A percentile compares a stretch with the other conserved stretches of the same genome.
Conservation (phyloP, 2,797 vertebrate species). For the Octomys mimax region DNA sequence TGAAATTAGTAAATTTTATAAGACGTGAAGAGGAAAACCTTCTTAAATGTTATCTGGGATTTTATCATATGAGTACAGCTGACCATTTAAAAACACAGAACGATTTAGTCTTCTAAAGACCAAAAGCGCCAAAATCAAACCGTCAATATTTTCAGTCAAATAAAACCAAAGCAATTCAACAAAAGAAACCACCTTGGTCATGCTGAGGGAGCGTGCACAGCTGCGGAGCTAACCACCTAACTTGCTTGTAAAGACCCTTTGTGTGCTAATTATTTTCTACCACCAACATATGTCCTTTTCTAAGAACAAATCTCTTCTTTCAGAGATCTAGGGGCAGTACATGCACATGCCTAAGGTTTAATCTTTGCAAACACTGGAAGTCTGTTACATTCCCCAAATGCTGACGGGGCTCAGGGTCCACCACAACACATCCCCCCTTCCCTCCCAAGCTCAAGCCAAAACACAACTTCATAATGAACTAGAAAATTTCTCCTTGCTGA, state of each 20-base stretch:
- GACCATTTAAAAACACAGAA: background rate
- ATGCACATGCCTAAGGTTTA: background rate
- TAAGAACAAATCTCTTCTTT: constrained; percentile 45
- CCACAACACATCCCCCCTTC: too few relatives aligned
- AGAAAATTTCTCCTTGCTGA: constrained; percentile 8
- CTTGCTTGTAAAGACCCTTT: constrained; percentile 30
- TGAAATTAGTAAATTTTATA: constrained; percentile 1
- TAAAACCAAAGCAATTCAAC: constrained; percentile 31
- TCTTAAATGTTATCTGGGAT: background rate
- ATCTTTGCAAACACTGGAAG: constrained; percentile 55
- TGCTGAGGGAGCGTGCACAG: background rate
- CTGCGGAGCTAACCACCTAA: background rate
- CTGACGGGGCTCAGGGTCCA: background rate
- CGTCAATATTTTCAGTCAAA: constrained; percentile 26
- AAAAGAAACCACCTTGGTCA: constrained; percentile 6
- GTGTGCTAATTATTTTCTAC: constrained; percentile 1
- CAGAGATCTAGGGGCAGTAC: background rate
- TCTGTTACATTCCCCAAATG: background rate
- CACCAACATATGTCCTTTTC: background rate
- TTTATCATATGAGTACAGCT: background rate
- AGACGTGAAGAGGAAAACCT: background rate
- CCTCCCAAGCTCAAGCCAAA: background rate
- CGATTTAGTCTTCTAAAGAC: background rate
- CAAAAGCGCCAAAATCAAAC: constrained; percentile 11
- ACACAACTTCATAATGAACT: constrained; percentile 15